phyloP scores from a whole-genome alignment of 1,140 invertebrate species.

The Lucilia cuprina region DNA sequence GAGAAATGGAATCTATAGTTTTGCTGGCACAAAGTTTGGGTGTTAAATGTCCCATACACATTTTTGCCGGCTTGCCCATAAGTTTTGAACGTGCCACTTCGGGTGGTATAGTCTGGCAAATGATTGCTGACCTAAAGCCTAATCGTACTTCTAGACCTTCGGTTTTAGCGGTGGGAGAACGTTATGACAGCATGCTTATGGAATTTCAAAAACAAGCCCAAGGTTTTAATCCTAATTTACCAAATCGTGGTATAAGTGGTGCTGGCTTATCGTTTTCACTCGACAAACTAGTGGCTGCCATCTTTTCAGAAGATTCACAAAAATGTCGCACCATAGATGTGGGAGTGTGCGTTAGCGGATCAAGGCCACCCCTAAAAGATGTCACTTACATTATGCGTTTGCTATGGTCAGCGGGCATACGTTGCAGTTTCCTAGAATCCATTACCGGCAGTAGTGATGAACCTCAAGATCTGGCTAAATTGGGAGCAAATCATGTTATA shows the following conservation, averaged over 20 bases:
- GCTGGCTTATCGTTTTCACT: conserved; percentile 80
- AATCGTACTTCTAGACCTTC: conserved; percentile 51
- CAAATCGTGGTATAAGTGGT: conserved; percentile 63
- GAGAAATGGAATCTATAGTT: conserved; percentile 77
- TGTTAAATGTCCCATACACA: conserved; percentile 65
- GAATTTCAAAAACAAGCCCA: conserved; percentile 61
- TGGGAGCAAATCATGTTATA: conserved; percentile 72
- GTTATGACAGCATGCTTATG: conserved; percentile 64
- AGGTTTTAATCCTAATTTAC: conserved; percentile 54
- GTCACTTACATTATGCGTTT: conserved; percentile 65
- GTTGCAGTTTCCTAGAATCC: conserved; percentile 61
- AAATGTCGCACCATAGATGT: conserved; percentile 68
- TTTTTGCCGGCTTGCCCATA: conserved; percentile 54
- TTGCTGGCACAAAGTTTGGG: conserved; percentile 74
- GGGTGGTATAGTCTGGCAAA: conserved; percentile 59
- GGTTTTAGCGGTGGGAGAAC: conserved; percentile 63
- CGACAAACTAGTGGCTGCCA: conserved; percentile 71
- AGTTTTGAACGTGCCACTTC: conserved; percentile 52
- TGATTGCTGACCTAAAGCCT: conserved; percentile 55
- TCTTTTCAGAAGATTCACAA: conserved; percentile 61
- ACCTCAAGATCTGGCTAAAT: conserved; percentile 70
- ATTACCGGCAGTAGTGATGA: conserved; percentile 65
- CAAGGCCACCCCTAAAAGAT: conserved; percentile 68
- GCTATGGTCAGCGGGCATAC: conserved; percentile 63
- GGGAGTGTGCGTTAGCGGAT: conserved; percentile 71